These are phyloP conservation scores for Megalurothrips usitatus DNA, from an alignment of 2,888 invertebrate species.

Conservation along the genomic window DNA sequence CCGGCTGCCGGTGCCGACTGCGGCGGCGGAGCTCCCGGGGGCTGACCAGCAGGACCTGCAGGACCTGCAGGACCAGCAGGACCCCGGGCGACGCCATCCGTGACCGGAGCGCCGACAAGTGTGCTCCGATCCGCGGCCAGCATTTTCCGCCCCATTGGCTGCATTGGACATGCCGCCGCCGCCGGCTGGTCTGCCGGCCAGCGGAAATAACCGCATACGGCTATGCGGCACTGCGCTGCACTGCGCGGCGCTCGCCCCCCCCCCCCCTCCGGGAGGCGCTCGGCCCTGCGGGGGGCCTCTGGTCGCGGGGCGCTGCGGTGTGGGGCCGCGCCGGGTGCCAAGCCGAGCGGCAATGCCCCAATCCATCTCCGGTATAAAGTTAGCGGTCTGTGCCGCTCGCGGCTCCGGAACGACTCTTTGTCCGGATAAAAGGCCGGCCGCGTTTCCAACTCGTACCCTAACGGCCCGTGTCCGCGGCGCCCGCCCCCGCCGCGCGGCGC, in stretches of 20 bases:
- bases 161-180: constrained; percentile 5
- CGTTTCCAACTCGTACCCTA: too few species aligned
- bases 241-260: not conserved
- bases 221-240: not conserved
- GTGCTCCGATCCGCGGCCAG: not conserved
- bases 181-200: not conserved
- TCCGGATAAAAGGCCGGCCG: too few species aligned
- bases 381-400: too few species aligned
- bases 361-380: too few species aligned
- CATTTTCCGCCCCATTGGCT: constrained; percentile 15
- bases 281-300: too few species aligned
- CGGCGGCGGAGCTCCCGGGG: not conserved
- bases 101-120: not conserved
- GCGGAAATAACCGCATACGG: not conserved
- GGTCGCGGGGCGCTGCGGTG: too few species aligned
- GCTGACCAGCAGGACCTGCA: not conserved
- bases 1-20: too few species aligned
- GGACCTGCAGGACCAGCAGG: not conserved
- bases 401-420: too few species aligned
- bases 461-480: too few species aligned
- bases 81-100: not conserved
- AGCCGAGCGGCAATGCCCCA: too few species aligned
- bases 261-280: not conserved
- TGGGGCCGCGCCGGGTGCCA: too few species aligned
- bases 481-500: too few species aligned